These are phyloP conservation scores for Peromyscus aztecus DNA, from an alignment of 2,797 vertebrate genomes.

Conservation along the genomic window DNA sequence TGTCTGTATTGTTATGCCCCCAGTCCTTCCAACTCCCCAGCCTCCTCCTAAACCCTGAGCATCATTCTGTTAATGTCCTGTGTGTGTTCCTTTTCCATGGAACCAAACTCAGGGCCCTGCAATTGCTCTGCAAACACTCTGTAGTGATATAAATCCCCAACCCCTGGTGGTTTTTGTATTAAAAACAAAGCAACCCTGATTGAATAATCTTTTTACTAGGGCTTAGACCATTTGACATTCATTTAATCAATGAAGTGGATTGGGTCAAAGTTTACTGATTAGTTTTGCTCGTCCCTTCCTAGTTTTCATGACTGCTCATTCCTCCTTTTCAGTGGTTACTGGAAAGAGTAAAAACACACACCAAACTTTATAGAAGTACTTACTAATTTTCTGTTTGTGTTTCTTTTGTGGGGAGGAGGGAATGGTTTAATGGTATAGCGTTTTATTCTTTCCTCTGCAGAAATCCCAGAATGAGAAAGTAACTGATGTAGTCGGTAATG, in stretches of 20 bases:
- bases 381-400: neutral
- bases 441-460: slow-evolving; percentile 65
- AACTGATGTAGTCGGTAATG: slow-evolving; percentile 66
- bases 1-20: neutral
- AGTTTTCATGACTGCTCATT: neutral
- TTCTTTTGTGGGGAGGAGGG: neutral
- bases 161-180: neutral
- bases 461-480: slow-evolving; percentile 76
- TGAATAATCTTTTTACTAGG: neutral
- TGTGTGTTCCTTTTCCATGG: neutral
- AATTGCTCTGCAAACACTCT: neutral
- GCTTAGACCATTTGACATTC: neutral
- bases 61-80: neutral
- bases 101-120: neutral
- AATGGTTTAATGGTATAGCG: slow-evolving; percentile 19
- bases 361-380: neutral
- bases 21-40: neutral
- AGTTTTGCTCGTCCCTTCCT: neutral
- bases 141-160: neutral
- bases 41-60: neutral
- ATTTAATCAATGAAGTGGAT: neutral
- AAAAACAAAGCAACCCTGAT: neutral
- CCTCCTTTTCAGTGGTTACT: neutral
- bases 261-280: neutral
- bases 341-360: neutral